Evolutionary conservation across 2,113 vertebrate genomes (phyloP), one percentile per base, ranked within the genome.

Genomic region (Cyrtonyx montezumae): DNA sequence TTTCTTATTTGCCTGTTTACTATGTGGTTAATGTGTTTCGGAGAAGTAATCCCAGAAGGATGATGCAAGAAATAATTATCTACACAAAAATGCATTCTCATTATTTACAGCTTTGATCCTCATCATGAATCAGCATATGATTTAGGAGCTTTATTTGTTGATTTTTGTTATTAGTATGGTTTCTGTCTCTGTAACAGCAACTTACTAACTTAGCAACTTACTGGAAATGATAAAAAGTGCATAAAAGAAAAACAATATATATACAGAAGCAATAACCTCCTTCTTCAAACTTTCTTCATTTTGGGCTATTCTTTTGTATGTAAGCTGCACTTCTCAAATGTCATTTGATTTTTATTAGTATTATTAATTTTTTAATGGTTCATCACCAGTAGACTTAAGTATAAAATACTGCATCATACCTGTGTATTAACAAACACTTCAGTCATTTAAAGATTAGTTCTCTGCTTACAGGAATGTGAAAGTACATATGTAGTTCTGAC

Each of bases 141-240:
- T 46, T 92, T 82, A 79, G 75, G 16, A 84, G 76, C 22, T 73
- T 88, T 63, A 8, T 40, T 46, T 26, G 9, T 5, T 43, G 17
- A n/a, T 70, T 75, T 71, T 61, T 30, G 2, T 26, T 69, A 9
- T 15, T 66, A 4, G 84, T 19, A 14, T 34, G 63, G 79, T 69
- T 83, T 90, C 74, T 84, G 46, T 79, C 9, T 91, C 94, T 86
- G 37, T 95, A 68, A 87, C 85, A 93, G 82, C 55, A 83, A 88
- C 42, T 53, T 51, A 63, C 80, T 46, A 97, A n/a, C n/a, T n/a
- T n/a, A n/a, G n/a, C n/a, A n/a, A n/a, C n/a, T n/a, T n/a, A n/a
- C 87, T 96, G 94, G 94, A 97, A 98, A 96, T 94, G 79, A 73
- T 98, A 88, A 92, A 88, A 89, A 86, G 11, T 63, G 43, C 22